phyloP scores from a whole-genome alignment of 1,140 invertebrate genomes.

The Drosophila asahinai region DNA sequence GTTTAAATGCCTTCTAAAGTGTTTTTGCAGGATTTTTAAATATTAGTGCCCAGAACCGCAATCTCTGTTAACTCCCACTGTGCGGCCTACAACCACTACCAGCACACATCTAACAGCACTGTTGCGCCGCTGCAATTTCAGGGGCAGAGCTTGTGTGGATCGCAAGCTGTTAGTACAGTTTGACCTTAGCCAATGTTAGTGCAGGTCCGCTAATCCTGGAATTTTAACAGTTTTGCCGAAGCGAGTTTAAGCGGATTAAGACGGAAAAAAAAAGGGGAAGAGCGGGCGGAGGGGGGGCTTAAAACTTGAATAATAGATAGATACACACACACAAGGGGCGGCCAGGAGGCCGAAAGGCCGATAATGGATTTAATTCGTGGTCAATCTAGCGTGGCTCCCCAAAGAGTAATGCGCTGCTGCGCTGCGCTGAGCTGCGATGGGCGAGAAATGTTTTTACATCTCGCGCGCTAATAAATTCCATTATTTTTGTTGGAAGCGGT shows the following conservation, averaged over 20 bases:
- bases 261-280: neutral
- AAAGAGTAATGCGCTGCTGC: conserved; percentile 16
- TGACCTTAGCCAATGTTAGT: conserved; percentile 50
- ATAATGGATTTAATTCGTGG: conserved; percentile 47
- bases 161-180: conserved; percentile 37
- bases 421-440: conserved; percentile 13
- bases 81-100: neutral
- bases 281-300: neutral
- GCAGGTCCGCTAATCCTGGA: conserved; percentile 42
- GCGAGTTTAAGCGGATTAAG: conserved; percentile 48
- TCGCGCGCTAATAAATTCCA: conserved; percentile 39
- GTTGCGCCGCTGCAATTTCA: neutral
- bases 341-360: conserved; percentile 20
- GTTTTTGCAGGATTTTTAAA: neutral
- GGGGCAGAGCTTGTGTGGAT: conserved; percentile 4
- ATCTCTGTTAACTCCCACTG: neutral
- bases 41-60: neutral
- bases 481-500: conserved; percentile 13
- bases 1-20: too few relatives aligned
- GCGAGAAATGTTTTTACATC: conserved; percentile 44
- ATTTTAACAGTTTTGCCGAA: conserved; percentile 44
- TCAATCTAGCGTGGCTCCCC: conserved; percentile 42
- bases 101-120: neutral
- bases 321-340: conserved; percentile 21
- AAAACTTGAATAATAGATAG: conserved; percentile 44